These are phyloP conservation scores for Pilophorus perplexus DNA, from an alignment of 2,888 invertebrate genomes.

Conservation along the genomic window DNA sequence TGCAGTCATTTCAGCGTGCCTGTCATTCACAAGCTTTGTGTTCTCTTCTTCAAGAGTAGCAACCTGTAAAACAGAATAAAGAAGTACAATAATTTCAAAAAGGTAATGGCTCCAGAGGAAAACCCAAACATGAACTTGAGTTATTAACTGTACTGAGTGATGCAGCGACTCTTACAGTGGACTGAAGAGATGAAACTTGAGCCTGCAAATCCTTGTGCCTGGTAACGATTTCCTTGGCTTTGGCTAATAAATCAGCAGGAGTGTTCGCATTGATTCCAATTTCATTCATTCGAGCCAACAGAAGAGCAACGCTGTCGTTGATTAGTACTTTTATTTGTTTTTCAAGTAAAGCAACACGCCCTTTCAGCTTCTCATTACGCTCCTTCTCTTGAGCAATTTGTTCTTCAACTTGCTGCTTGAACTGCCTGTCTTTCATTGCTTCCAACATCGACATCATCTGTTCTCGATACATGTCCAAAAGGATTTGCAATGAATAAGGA, in stretches of 20 bases:
- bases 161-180: slow-evolving; percentile 62
- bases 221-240: slow-evolving; percentile 88
- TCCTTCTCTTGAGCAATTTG: slow-evolving; percentile 84
- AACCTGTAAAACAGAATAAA: slow-evolving; percentile 53
- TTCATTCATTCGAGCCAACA: slow-evolving; percentile 88
- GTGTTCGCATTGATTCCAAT: slow-evolving; percentile 84
- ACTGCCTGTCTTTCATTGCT: slow-evolving; percentile 77
- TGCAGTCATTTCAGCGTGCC: slow-evolving; percentile 65
- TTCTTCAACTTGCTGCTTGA: slow-evolving; percentile 66
- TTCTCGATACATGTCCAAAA: slow-evolving; percentile 79
- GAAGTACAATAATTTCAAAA: slow-evolving; percentile 44
- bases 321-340: slow-evolving; percentile 90
- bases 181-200: slow-evolving; percentile 80
- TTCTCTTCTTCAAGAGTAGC: slow-evolving; percentile 73
- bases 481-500: slow-evolving; percentile 81
- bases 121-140: background rate
- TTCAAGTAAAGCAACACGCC: slow-evolving; percentile 83
- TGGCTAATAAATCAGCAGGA: slow-evolving; percentile 78
- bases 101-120: background rate
- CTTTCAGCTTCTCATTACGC: slow-evolving; percentile 75
- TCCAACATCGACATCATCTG: slow-evolving; percentile 83
- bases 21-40: slow-evolving; percentile 65
- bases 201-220: slow-evolving; percentile 89
- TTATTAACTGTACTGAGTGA: background rate
- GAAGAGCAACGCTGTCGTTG: slow-evolving; percentile 83